Evolutionary conservation across 2,888 invertebrate species (phyloP), one percentile per base, ranked within the genome.

Genomic region (Chaitophorus viminalis): DNA sequence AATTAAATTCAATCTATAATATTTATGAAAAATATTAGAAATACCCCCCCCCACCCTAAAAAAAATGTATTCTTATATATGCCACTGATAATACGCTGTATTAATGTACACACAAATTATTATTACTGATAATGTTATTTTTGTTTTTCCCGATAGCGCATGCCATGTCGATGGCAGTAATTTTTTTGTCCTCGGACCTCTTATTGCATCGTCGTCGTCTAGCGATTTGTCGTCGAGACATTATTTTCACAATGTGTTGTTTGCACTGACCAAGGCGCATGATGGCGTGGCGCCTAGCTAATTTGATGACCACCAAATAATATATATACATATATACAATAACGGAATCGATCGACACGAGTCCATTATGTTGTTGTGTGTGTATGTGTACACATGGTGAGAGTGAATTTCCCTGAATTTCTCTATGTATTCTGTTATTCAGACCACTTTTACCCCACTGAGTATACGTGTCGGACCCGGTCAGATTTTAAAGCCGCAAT

Each of bases 251-350:
- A 46, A 14, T 60, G 60, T 21, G 60, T 36, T 36, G 31, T 81
- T 11, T 68, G 68, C 29, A 29, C 8, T 29, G 68, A 0, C 68
- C 9, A 3, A 5, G 14, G 3, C 70, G 31, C 31, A n/a, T n/a
- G n/a, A n/a, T 8, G 74, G 9, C n/a, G 6, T 33, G 74, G 74
- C 82, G 82, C 82, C 82, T 33, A 39, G 36, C 54, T 74, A 74
- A 82, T 82, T 82, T 31, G 54, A 54, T 31, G 25, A 31, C 81
- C 25, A 60, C 60, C 0, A 25, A 60, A 25, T 25, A 60, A 60
- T 46, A 46, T 46, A 46, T 14, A 46, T 14, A 46, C 46, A 14
- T 60, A 21, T 3, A 25, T 65, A 29, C 39, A 39, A n/a, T 21
- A 4, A 25, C 29, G 54, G 9, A 18, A 9, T n/a, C 82, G 25